Conservation (phyloP, 1,140 invertebrate species). For the Bombus cullumanus region DNA sequence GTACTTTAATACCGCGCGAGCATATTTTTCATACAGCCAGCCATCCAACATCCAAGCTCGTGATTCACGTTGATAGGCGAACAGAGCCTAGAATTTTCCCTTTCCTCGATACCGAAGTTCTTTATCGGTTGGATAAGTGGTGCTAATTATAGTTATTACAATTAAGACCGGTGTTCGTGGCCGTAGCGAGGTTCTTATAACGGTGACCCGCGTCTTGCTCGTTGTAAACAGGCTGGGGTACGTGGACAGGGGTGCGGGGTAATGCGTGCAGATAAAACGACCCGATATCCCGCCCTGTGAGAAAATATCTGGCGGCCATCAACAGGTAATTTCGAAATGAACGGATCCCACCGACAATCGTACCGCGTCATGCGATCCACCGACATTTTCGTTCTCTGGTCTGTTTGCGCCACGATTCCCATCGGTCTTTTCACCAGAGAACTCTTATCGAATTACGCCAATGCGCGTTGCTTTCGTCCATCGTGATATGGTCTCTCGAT, state of each 20-base stretch:
- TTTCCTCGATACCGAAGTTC: slow-evolving; percentile 9
- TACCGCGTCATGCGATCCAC: background rate
- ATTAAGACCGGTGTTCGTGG: slow-evolving; percentile 46
- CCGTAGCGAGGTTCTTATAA: slow-evolving; percentile 36
- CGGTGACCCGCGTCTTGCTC: slow-evolving; percentile 22
- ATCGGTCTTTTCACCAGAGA: background rate
- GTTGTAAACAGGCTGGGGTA: background rate
- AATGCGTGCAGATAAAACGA: slow-evolving; percentile 16
- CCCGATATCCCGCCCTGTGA: slow-evolving; percentile 11
- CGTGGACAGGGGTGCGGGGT: background rate
- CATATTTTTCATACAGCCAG: background rate
- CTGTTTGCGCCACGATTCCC: background rate
- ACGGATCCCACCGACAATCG: slow-evolving; percentile 10
- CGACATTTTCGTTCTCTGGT: background rate
- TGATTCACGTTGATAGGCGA: background rate
- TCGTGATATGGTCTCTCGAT: background rate
- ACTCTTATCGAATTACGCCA: background rate
- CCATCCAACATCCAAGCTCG: background rate
- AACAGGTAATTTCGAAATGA: slow-evolving; percentile 31
- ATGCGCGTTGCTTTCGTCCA: background rate
- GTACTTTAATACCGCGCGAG: background rate
- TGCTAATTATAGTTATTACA: slow-evolving; percentile 59
- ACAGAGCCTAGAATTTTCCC: background rate
- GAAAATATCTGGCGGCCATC: slow-evolving; percentile 34
- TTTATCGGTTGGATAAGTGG: slow-evolving; percentile 46